Evolutionary conservation across 2,797 vertebrate genomes (phyloP).

Genomic region (Babyrousa celebensis): DNA sequence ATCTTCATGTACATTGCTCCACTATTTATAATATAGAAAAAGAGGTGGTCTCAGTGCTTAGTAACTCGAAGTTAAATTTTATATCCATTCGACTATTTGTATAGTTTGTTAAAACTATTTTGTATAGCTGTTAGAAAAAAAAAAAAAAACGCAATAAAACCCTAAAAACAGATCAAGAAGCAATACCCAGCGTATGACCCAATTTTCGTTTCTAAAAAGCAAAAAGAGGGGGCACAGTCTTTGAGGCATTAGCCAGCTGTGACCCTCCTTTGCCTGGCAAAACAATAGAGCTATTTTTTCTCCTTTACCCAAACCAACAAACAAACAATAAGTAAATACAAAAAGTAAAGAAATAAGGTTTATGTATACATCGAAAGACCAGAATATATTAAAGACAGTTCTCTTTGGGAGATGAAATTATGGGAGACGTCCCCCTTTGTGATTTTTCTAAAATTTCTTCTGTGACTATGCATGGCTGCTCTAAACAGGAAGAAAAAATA

Average conservation of each 20-base stretch:
- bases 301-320: too few relatives aligned
- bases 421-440: neutral
- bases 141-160: neutral
- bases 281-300: too few relatives aligned
- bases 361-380: neutral
- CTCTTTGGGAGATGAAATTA: neutral
- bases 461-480: neutral
- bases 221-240: neutral
- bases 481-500: neutral
- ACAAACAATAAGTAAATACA: too few relatives aligned
- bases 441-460: conserved; percentile 9
- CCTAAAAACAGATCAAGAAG: neutral
- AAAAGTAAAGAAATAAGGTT: neutral
- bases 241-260: too few relatives aligned
- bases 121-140: neutral
- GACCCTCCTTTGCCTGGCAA: too few relatives aligned
- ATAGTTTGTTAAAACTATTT: neutral
- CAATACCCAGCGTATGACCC: neutral
- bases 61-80: neutral
- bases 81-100: neutral
- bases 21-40: neutral
- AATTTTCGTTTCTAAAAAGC: conserved; percentile 21
- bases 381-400: neutral
- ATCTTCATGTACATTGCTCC: neutral
- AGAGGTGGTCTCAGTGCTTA: neutral